Conservation (phyloP, 2,888 invertebrate species). For the Leptothorax acervorum region DNA sequence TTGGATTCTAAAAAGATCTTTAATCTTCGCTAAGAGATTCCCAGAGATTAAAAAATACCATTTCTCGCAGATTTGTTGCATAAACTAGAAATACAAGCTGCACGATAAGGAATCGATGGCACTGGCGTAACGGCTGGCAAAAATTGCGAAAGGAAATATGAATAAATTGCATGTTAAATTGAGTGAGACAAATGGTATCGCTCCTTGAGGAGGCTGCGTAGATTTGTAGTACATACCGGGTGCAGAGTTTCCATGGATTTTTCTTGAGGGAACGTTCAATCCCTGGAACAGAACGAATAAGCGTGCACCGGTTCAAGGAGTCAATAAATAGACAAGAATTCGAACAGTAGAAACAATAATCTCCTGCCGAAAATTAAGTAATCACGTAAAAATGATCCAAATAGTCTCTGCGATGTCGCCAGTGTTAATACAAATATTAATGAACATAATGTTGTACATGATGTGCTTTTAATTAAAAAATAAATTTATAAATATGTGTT, state of each 20-base stretch:
- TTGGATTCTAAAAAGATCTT: neutral
- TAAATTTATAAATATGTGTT: conserved; percentile 2
- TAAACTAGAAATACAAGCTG: conserved; percentile 4
- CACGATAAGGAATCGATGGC: conserved; percentile 16
- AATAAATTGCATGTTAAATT: conserved; percentile 39
- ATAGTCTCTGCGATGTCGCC: neutral
- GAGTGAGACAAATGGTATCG: conserved; percentile 47
- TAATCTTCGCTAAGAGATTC: neutral
- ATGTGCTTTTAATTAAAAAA: neutral
- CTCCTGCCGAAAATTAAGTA: neutral
- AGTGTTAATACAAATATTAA: neutral
- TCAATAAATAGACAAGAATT: neutral
- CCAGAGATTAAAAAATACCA: neutral
- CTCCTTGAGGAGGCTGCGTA: conserved; percentile 24
- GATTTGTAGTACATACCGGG: conserved; percentile 10
- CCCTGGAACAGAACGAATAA: neutral
- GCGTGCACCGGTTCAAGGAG: neutral
- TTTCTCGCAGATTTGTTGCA: neutral
- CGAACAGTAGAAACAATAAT: neutral
- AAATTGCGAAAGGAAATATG: conserved; percentile 24
- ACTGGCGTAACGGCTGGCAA: neutral
- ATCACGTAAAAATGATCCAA: neutral
- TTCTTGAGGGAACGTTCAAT: conserved; percentile 5
- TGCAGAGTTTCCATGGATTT: conserved; percentile 25
- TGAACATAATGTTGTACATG: neutral